These are phyloP conservation scores for Stichodactyla mertensii DNA, from an alignment of 64 coral and sea anemone species.

Conservation along the genomic window DNA sequence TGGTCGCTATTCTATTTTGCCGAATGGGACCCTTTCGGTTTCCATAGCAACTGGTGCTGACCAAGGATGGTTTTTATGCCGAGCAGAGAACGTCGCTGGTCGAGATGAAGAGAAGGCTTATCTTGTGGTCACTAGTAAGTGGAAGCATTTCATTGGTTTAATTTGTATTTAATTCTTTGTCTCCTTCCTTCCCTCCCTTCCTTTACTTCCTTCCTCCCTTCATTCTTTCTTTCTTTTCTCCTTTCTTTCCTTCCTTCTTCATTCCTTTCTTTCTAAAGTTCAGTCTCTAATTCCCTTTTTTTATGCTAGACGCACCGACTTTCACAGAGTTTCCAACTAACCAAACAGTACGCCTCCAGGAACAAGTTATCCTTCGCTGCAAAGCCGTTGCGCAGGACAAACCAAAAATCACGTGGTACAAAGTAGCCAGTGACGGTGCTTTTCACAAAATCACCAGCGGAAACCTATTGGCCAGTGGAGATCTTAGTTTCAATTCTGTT, in stretches of 20 bases:
- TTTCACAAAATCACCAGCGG: conserved; percentile 22
- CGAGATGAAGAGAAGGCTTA: conserved; percentile 29
- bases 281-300: background rate
- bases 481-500: conserved; percentile 46
- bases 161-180: too few relatives aligned
- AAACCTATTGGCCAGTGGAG: conserved; percentile 32
- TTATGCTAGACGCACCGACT: conserved; percentile 23
- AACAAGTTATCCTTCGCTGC: conserved; percentile 41
- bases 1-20: conserved; percentile 24
- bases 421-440: conserved; percentile 8
- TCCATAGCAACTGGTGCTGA: conserved; percentile 30
- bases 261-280: background rate
- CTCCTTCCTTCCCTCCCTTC: too few relatives aligned
- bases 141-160: background rate
- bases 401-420: conserved; percentile 58
- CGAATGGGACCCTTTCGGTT: conserved; percentile 42
- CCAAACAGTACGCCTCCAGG: conserved; percentile 20
- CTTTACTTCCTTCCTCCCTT: background rate
- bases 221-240: too few relatives aligned
- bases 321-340: conserved; percentile 55
- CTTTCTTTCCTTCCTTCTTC: background rate
- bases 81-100: conserved; percentile 58
- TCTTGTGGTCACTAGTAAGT: conserved; percentile 60
- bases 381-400: conserved; percentile 42
- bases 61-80: conserved; percentile 52